These are phyloP conservation scores for Penelope pileata DNA, from an alignment of 2,113 vertebrate genomes.

Conservation along the genomic window DNA sequence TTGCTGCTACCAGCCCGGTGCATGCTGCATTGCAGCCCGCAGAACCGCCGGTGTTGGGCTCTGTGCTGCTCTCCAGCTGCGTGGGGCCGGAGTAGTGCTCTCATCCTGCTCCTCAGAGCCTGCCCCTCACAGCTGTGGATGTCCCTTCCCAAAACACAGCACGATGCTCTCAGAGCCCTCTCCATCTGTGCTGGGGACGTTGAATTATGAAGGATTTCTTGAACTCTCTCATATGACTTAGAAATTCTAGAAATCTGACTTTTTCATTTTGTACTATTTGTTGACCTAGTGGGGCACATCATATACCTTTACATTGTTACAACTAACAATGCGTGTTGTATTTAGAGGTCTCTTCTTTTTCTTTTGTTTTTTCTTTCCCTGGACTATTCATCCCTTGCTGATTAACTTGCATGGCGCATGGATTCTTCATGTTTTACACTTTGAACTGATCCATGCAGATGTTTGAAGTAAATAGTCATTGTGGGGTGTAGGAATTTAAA, in stretches of 20 bases:
- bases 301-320: not conserved
- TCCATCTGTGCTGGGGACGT: not conserved
- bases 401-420: not conserved
- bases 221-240: not conserved
- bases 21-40: not conserved
- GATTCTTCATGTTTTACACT: not conserved
- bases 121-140: not conserved
- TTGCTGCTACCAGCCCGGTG: not conserved
- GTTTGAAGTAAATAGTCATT: not conserved
- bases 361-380: not conserved
- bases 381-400: not conserved
- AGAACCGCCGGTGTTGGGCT: not conserved
- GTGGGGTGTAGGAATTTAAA: conserved; percentile 36
- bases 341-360: not conserved
- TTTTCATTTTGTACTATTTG: not conserved
- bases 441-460: not conserved
- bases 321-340: not conserved
- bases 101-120: no score
- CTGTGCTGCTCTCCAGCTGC: not conserved
- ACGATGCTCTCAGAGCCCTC: not conserved
- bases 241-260: not conserved
- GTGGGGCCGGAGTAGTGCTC: not conserved
- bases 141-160: not conserved
- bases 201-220: not conserved
- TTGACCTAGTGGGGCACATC: not conserved